A percentile compares a stretch with the other conserved stretches of the same genome.
phyloP scores from a whole-genome alignment of 2,113 vertebrate species.

The Oxygymnocypris stewartii region DNA sequence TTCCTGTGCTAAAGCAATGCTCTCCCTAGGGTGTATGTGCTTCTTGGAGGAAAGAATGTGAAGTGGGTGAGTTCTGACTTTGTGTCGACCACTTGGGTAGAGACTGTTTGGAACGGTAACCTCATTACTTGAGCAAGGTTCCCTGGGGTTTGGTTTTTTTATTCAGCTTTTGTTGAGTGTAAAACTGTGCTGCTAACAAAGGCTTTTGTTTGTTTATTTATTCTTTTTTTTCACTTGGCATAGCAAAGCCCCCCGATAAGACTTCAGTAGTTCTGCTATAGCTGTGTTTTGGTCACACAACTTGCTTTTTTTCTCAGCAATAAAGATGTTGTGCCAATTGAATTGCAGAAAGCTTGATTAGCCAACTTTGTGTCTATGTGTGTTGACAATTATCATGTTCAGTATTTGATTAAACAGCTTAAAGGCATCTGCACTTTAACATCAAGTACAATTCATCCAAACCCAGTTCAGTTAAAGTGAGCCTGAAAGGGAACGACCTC shows the following conservation, averaged over 20 bases:
- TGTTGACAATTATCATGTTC: background rate
- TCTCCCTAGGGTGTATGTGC: background rate
- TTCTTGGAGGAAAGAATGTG: background rate
- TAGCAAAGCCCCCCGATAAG: slow-evolving; percentile 9
- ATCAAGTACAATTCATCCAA: background rate
- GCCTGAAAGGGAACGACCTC: background rate
- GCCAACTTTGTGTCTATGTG: background rate
- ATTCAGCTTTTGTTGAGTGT: slow-evolving; percentile 6
- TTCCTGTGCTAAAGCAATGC: background rate
- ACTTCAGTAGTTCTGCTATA: background rate
- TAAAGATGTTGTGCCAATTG: background rate
- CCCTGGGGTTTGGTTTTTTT: slow-evolving; percentile 7
- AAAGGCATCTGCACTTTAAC: background rate
- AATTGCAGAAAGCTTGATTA: background rate
- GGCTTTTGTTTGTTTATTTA: background rate
- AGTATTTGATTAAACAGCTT: background rate
- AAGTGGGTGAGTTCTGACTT: background rate
- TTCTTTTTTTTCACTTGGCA: background rate
- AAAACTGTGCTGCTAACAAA: background rate
- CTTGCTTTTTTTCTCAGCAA: background rate
- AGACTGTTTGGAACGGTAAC: background rate
- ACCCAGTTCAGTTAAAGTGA: background rate
- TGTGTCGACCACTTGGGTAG: background rate
- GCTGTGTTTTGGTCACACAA: background rate
- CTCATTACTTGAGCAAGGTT: slow-evolving; percentile 21